Evolutionary conservation across 2,113 vertebrate genomes (phyloP), one percentile per base, ranked within the genome.

Genomic region (Ascaphus truei): DNA sequence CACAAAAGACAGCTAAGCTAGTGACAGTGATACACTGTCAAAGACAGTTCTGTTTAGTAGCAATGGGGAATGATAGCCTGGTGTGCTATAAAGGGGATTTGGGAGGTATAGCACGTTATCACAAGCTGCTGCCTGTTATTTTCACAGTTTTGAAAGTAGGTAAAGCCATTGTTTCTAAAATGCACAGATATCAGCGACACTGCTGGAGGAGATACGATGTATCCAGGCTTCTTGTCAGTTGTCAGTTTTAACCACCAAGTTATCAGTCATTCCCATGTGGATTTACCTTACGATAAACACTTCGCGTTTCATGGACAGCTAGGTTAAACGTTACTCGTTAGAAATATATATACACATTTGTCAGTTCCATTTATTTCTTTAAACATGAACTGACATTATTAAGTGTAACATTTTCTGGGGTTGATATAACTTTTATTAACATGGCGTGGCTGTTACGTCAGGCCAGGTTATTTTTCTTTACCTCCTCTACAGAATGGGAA

Each of bases 171-270:
- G 60, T 51, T 60, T 60, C n/a, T n/a, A 43, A 59, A 60, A 69
- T 68, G 41, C 43, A 59, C 9, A 41, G 66, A 51, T 69, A 69
- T 69, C 66, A 60, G 55, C 66, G 50, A 39, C 47, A 52, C 67
- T 39, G 67, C 59, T 12, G 56, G 66, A 37, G 27, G 56, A 59
- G 36, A 69, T 39, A 59, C 37, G 43, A 59, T 51, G 43, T 68
- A 50, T 66, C 33, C 51, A 55, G 52, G 31, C 20, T 25, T 67
- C 51, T 51, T 69, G 66, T 69, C 66, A 69, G 55, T 69, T 69
- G 55, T 69, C 63, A 66, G 55, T 66, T 66, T 66, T 37, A 66
- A 22, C 63, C 25, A 18, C 33, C 60, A 59, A 60, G 59, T 69
- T 60, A 59, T 69, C 43, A 69, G 66, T 36, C 43, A 16, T 60